A percentile compares a stretch with the other conserved stretches of the same genome.
phyloP scores from a whole-genome alignment of 2,888 invertebrate genomes.

The Iselma pallidipennis region DNA sequence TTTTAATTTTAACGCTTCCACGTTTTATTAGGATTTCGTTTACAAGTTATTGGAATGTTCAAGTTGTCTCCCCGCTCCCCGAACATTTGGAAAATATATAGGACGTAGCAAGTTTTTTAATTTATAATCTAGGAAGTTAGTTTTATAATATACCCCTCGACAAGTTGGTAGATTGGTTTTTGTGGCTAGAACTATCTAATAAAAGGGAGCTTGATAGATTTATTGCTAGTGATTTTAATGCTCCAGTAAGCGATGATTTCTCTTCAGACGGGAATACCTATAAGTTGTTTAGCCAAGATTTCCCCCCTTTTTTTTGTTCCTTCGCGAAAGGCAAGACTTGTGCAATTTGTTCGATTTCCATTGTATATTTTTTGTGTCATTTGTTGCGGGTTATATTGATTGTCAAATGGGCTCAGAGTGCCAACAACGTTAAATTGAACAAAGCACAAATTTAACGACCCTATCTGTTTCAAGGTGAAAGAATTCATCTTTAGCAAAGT shows the following conservation, averaged over 20 bases:
- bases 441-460: constrained; percentile 12
- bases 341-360: no score
- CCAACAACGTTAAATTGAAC: background rate
- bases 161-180: constrained; percentile 1
- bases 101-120: background rate
- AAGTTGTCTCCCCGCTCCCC: background rate
- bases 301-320: no score
- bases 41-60: constrained; percentile 1
- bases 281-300: background rate
- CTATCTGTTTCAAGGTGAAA: constrained; percentile 10
- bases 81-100: background rate
- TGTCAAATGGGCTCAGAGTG: no score
- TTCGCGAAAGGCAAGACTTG: no score
- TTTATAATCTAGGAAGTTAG: background rate
- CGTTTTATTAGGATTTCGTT: no score
- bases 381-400: no score
- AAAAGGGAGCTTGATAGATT: background rate
- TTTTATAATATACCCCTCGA: background rate
- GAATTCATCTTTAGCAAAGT: background rate
- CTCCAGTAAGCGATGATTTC: background rate
- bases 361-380: no score
- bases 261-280: background rate
- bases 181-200: background rate
- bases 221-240: background rate
- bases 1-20: background rate